These are phyloP conservation scores for Chydorus sphaericus DNA, from an alignment of 2,888 invertebrate genomes.

Conservation along the genomic window DNA sequence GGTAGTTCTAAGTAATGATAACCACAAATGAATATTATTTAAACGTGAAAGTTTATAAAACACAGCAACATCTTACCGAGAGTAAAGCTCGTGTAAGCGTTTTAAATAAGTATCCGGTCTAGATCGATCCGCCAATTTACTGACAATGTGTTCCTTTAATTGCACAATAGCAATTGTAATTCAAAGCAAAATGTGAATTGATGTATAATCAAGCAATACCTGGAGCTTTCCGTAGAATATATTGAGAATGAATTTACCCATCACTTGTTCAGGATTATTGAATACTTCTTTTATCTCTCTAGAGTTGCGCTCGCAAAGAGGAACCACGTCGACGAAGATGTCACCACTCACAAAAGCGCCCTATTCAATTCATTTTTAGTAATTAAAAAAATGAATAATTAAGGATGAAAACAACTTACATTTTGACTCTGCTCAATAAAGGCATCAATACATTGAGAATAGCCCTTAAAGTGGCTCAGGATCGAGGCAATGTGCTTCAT, in stretches of 20 bases:
- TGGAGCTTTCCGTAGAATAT: slow-evolving; percentile 81
- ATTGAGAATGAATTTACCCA: slow-evolving; percentile 93
- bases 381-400: not conserved
- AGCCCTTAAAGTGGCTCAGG: slow-evolving; percentile 89
- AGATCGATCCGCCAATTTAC: slow-evolving; percentile 60
- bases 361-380: slow-evolving; percentile 31
- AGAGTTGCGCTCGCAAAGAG: slow-evolving; percentile 75
- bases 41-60: not conserved
- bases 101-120: slow-evolving; percentile 78
- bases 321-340: slow-evolving; percentile 76
- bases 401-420: too few species aligned
- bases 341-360: slow-evolving; percentile 73
- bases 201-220: slow-evolving; percentile 20
- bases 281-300: slow-evolving; percentile 77
- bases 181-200: slow-evolving; percentile 3
- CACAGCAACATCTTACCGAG: slow-evolving; percentile 46
- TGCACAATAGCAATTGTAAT: slow-evolving; percentile 9
- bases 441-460: slow-evolving; percentile 88
- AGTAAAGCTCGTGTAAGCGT: slow-evolving; percentile 77
- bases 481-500: slow-evolving; percentile 90
- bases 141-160: slow-evolving; percentile 56
- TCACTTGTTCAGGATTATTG: slow-evolving; percentile 86
- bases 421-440: slow-evolving; percentile 93
- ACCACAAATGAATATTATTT: not conserved
- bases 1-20: slow-evolving; percentile 42